These are phyloP conservation scores for Pelecanoides urinatrix DNA, from an alignment of 2,113 vertebrate species.

Conservation along the genomic window DNA sequence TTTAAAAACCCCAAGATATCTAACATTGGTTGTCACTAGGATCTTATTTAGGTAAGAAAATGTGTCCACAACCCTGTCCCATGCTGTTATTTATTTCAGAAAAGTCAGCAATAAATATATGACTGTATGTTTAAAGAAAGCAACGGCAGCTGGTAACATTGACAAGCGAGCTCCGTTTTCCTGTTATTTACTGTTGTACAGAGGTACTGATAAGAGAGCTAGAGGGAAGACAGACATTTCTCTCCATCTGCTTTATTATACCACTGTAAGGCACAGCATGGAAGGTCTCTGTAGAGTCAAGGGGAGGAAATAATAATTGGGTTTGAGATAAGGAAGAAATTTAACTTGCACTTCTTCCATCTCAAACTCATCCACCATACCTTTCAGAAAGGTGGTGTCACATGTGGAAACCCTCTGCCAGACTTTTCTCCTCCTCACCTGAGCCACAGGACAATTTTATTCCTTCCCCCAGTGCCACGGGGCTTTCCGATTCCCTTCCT, in stretches of 20 bases:
- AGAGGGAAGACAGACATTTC: background rate
- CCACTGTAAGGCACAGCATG: background rate
- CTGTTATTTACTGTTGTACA: constrained; percentile 21
- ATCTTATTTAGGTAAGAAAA: background rate
- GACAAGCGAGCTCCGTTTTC: background rate
- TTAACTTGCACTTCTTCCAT: background rate
- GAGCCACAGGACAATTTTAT: background rate
- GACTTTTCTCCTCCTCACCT: background rate
- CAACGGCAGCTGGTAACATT: background rate
- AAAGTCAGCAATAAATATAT: background rate
- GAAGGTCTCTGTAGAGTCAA: background rate
- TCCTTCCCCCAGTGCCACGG: background rate
- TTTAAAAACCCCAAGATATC: background rate
- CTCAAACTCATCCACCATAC: background rate
- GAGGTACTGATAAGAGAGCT: constrained; percentile 32
- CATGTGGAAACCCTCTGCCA: background rate
- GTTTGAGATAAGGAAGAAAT: background rate
- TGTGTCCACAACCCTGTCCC: background rate
- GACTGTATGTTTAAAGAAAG: background rate
- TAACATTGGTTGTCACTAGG: background rate
- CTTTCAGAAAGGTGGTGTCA: background rate
- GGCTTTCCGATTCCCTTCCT: background rate
- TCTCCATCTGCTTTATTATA: constrained; percentile 28
- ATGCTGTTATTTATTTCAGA: background rate
- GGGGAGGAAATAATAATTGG: background rate